Conservation (phyloP, 2,888 invertebrate genomes). For the Polyploca ridens region DNA sequence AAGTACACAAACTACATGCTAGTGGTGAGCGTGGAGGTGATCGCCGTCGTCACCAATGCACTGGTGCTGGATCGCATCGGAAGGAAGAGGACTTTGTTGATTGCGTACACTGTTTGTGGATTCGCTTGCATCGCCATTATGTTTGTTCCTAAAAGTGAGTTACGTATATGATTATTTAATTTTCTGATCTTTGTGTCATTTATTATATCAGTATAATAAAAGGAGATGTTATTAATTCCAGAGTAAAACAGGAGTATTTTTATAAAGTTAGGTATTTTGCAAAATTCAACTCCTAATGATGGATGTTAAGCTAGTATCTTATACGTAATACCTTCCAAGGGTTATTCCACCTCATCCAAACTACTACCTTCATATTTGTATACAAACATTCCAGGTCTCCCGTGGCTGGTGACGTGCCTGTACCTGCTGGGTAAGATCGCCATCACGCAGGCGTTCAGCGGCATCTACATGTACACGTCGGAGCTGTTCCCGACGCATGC, state of each 20-base stretch:
- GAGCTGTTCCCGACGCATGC: conserved; percentile 90
- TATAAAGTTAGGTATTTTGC: too few relatives aligned
- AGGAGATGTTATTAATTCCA: too few relatives aligned
- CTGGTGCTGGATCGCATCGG: conserved; percentile 87
- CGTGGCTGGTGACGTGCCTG: conserved; percentile 70
- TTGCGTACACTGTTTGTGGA: conserved; percentile 85
- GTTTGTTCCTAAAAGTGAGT: conserved; percentile 78
- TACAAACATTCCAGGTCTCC: conserved; percentile 46
- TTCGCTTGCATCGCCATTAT: conserved; percentile 79
- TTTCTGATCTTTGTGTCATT: too few relatives aligned
- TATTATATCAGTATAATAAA: too few relatives aligned
- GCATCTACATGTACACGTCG: conserved; percentile 88
- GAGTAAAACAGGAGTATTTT: too few relatives aligned
- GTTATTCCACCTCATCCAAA: not conserved
- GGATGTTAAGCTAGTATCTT: too few relatives aligned
- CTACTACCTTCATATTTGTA: not conserved
- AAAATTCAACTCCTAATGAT: too few relatives aligned
- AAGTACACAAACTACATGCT: conserved; percentile 91
- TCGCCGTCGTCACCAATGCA: conserved; percentile 87
- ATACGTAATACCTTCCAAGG: too few relatives aligned
- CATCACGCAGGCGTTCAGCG: conserved; percentile 88
- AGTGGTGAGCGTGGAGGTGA: conserved; percentile 88
- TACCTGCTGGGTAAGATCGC: conserved; percentile 87
- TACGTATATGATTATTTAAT: not conserved
- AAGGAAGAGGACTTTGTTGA: conserved; percentile 85